Base-by-base conservation (phyloP, 1,140 invertebrate species). In the Zelostemma sp. region DNA sequence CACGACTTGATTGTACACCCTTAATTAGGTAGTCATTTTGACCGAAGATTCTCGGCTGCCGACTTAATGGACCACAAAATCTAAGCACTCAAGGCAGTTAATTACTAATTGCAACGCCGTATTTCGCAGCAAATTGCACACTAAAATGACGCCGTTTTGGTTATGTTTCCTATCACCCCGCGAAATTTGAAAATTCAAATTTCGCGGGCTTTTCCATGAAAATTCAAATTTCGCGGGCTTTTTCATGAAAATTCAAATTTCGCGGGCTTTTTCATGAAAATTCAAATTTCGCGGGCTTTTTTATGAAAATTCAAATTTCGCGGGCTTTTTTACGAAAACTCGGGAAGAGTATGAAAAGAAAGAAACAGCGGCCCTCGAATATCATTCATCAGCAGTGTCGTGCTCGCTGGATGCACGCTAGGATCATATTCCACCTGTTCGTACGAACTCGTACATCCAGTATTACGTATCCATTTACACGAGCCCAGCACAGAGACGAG, bases 381-480 rank as follows among this genome's bases (percentile, higher is more conserved):
- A 14, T 38, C 35, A 14, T 38, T 38, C 12, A 38, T 38, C 35
- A 38, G 40, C 40, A 1, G 40, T 41, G 40, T 41, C 40, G 40
- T 15, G 40, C 6, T 15, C 8, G n/a, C 14, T 1, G 40, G 8
- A 38, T 14, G 35, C 35, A 38, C 35, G 12, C 35, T 38, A 11
- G 51, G 40, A 33, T 63, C 60, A 48, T 63, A 56, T 64, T 64
- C 47, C 61, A 64, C 61, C 61, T 65, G 55, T 54, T 65, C 35
- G 50, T 53, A n/a, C 54, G 41, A 58, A 54, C 62, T 55, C 41
- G 54, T 65, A 58, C 54, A 65, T 65, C 55, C 55, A 58, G 62
- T 65, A 53, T 58, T 58, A 65, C 54, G 62, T 65, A 53, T 65
- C 61, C 48, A 57, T 55, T 64, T 64, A 57, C 54, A 64, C 57